phyloP scores from a whole-genome alignment of 1,140 invertebrate species.

The Aradophagus sp. region DNA sequence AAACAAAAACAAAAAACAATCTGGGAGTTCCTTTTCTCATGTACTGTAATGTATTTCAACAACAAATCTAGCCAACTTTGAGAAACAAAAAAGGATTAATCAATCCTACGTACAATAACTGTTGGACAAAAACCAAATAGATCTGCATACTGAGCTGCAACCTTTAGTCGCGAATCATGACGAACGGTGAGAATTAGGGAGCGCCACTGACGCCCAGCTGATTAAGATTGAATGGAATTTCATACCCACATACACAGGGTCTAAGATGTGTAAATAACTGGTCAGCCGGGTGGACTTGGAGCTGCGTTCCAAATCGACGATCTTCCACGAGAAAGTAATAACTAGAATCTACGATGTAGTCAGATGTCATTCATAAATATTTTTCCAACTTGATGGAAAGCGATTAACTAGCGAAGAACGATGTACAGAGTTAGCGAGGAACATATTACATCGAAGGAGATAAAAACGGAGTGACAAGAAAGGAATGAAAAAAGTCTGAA shows the following conservation, averaged over 20 bases:
- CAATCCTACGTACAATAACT: slow-evolving; percentile 18
- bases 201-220: slow-evolving; percentile 34
- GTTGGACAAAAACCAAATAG: slow-evolving; percentile 32
- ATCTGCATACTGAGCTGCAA: slow-evolving; percentile 30
- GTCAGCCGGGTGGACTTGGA: slow-evolving; percentile 17
- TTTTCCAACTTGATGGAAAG: slow-evolving; percentile 70
- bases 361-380: slow-evolving; percentile 66
- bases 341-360: slow-evolving; percentile 63
- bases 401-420: slow-evolving; percentile 60
- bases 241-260: slow-evolving; percentile 49
- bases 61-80: no score
- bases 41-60: no score
- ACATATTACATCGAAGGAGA: no score
- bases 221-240: slow-evolving; percentile 8
- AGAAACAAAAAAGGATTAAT: slow-evolving; percentile 16
- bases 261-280: slow-evolving; percentile 50
- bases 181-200: slow-evolving; percentile 13
- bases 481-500: slow-evolving; percentile 23
- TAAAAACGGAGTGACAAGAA: slow-evolving; percentile 10
- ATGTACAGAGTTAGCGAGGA: slow-evolving; percentile 25
- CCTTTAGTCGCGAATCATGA: slow-evolving; percentile 29
- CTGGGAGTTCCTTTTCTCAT: no score
- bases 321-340: slow-evolving; percentile 67
- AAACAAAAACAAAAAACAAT: no score
- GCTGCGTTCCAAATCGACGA: slow-evolving; percentile 55